Conservation (phyloP, 2,888 invertebrate genomes). For the Flabesymbios commensalis region DNA sequence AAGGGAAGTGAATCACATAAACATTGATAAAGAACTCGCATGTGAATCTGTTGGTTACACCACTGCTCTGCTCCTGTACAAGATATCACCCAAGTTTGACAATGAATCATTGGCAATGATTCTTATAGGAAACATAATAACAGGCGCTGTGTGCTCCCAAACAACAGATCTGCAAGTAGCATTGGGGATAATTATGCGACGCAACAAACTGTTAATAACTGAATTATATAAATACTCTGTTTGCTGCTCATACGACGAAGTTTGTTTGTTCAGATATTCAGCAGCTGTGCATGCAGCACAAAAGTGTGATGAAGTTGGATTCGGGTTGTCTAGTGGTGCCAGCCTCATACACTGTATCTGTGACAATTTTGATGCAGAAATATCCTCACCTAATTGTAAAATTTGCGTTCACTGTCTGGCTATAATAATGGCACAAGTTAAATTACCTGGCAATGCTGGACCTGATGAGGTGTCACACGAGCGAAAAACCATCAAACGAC, state of each 20-base stretch:
- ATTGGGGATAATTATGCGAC: conserved; percentile 1
- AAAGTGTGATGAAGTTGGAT: neutral
- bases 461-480: neutral
- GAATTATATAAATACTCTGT: neutral
- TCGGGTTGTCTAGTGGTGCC: neutral
- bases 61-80: neutral
- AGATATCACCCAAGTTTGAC: conserved; percentile 7
- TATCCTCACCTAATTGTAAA: neutral
- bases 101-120: conserved; percentile 1
- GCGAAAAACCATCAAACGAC: conserved; percentile 9
- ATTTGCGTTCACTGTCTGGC: conserved; percentile 4
- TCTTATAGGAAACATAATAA: conserved; percentile 2
- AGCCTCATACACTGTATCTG: neutral
- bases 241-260: neutral
- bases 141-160: neutral
- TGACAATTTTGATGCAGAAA: conserved; percentile 10
- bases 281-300: conserved; percentile 3
- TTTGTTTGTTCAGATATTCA: neutral
- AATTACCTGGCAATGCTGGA: neutral
- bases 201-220: neutral
- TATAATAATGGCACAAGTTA: conserved; percentile 10
- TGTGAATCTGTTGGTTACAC: conserved; percentile 5
- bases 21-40: conserved; percentile 3
- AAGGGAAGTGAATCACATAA: conserved; percentile 1
- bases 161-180: conserved; percentile 2